A percentile compares a stretch with the other conserved stretches of the same genome.
Conservation (phyloP, 2,888 invertebrate species). For the Nemotelus pantherinus region DNA sequence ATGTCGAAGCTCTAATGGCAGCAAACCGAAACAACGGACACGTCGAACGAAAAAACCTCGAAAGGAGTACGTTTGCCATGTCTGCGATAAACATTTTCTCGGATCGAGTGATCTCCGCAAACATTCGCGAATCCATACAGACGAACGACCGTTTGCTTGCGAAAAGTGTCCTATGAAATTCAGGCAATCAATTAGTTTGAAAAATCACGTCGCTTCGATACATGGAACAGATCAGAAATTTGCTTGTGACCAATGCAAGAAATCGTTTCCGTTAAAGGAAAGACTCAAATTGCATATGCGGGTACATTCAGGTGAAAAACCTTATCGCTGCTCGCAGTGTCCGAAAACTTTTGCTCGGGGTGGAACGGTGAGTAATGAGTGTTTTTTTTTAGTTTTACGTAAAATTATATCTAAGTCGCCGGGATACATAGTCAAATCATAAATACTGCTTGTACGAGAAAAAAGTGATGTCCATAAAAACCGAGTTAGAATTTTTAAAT, state of each 20-base stretch:
- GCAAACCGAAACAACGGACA: background rate
- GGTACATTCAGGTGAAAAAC: conserved; percentile 77
- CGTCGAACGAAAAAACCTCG: conserved; percentile 23
- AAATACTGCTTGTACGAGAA: no score
- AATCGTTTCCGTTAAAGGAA: conserved; percentile 80
- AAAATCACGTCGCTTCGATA: conserved; percentile 68
- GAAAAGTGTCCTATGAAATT: conserved; percentile 72
- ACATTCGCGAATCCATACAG: conserved; percentile 74
- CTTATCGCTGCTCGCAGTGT: conserved; percentile 73
- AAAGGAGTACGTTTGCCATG: conserved; percentile 69
- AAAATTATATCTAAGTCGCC: no score
- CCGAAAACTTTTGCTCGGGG: conserved; percentile 76
- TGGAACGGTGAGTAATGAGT: conserved; percentile 70
- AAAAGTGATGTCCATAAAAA: background rate
- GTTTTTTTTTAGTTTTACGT: background rate
- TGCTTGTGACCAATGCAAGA: conserved; percentile 78
- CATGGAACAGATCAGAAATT: conserved; percentile 66
- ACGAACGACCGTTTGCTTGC: conserved; percentile 73
- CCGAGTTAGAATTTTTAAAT: background rate
- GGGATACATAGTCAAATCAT: no score
- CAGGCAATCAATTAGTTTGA: conserved; percentile 72
- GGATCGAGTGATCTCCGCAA: conserved; percentile 74
- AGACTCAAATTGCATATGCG: conserved; percentile 78
- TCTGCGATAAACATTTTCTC: conserved; percentile 73
- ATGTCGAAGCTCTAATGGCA: background rate